These are phyloP conservation scores for Pandemis heparana DNA, from an alignment of 2,888 invertebrate genomes.

Conservation along the genomic window DNA sequence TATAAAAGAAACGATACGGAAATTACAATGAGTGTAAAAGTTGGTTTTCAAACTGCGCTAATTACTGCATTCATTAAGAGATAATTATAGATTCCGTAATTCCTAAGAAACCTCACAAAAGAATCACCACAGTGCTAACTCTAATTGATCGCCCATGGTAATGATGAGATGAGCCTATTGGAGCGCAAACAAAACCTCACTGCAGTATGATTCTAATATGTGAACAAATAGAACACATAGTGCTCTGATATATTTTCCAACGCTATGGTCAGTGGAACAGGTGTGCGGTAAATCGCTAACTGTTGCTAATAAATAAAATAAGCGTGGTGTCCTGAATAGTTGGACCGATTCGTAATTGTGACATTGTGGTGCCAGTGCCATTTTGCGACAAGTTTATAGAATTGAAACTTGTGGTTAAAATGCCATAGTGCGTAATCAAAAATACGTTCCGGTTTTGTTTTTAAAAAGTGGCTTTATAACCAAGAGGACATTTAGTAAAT, in stretches of 20 bases:
- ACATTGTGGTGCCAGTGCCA: constrained; percentile 30
- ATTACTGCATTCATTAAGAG: constrained; percentile 49
- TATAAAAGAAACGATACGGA: neutral
- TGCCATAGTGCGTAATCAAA: constrained; percentile 17
- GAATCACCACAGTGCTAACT: constrained; percentile 53
- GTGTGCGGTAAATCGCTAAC: constrained; percentile 67
- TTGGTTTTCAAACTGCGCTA: constrained; percentile 48
- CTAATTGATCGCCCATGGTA: constrained; percentile 59
- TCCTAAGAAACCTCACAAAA: constrained; percentile 50
- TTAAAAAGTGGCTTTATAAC: constrained; percentile 6
- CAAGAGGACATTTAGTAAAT: neutral
- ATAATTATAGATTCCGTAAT: constrained; percentile 52
- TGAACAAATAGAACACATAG: constrained; percentile 46
- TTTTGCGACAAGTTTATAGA: constrained; percentile 23
- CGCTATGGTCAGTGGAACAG: constrained; percentile 62
- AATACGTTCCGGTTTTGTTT: constrained; percentile 12
- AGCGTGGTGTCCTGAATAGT: constrained; percentile 53
- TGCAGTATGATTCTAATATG: constrained; percentile 46
- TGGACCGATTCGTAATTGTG: constrained; percentile 29
- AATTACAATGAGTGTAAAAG: constrained; percentile 29
- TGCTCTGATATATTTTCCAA: constrained; percentile 29
- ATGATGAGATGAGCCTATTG: constrained; percentile 56
- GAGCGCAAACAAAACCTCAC: constrained; percentile 49
- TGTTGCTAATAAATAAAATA: constrained; percentile 61
- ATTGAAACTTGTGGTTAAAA: constrained; percentile 18